Evolutionary conservation across 2,113 vertebrate genomes (phyloP).

Genomic region (Sorex fumeus): DNA sequence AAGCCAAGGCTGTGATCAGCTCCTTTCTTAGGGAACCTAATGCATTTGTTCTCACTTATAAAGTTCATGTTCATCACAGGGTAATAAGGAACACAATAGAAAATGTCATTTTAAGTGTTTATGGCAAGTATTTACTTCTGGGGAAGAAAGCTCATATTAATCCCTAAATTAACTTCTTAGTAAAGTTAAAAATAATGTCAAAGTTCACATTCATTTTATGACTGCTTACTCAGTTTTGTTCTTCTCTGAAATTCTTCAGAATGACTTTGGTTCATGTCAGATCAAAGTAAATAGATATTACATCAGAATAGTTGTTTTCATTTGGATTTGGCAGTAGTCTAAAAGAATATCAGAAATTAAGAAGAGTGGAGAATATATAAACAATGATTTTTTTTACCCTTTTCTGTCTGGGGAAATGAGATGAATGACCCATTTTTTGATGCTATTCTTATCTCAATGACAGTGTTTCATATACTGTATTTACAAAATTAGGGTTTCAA

Average conservation of each 20-base stretch:
- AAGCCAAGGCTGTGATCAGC: not conserved
- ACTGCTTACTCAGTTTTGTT: conserved; percentile 37
- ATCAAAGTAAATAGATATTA: conserved; percentile 83
- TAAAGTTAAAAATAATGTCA: not conserved
- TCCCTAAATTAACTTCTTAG: conserved; percentile 57
- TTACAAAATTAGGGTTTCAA: conserved; percentile 75
- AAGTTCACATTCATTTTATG: not conserved
- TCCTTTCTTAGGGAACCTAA: not conserved
- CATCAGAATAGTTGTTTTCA: conserved; percentile 76
- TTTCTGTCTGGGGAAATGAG: conserved; percentile 83
- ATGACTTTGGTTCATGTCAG: conserved; percentile 77
- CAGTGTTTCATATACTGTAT: conserved; percentile 70
- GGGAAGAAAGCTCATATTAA: conserved; percentile 71
- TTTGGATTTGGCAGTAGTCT: conserved; percentile 77
- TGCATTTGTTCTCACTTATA: not conserved
- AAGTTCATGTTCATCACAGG: not conserved
- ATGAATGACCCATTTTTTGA: conserved; percentile 74
- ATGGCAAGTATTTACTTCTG: conserved; percentile 65
- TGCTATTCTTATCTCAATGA: conserved; percentile 83
- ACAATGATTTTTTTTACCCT: conserved; percentile 78
- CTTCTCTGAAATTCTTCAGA: conserved; percentile 42
- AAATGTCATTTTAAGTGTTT: not conserved
- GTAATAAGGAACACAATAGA: not conserved
- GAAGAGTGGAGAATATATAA: conserved; percentile 82
- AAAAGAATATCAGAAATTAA: conserved; percentile 84